phyloP scores from a whole-genome alignment of 2,888 invertebrate genomes.

The Schizotus pectinicornis region DNA sequence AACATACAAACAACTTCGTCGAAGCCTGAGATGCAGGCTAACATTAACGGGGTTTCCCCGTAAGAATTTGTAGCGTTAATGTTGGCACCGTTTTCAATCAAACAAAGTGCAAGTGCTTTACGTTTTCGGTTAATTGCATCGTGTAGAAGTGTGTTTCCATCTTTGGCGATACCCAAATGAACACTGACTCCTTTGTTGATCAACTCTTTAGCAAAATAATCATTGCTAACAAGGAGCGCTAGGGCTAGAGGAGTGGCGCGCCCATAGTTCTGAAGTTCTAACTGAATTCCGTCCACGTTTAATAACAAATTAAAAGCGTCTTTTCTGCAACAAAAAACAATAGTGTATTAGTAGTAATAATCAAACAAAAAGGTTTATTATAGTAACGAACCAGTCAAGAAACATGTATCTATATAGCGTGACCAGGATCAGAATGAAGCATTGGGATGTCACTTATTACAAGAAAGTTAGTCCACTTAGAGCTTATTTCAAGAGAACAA shows the following conservation, averaged over 20 bases:
- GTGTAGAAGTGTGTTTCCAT: background rate
- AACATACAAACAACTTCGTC: background rate
- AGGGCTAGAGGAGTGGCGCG: background rate
- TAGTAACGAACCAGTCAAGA: no score
- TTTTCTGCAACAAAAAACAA: background rate
- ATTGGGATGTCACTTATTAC: no score
- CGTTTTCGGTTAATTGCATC: background rate
- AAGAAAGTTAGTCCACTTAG: no score
- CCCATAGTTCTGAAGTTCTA: background rate
- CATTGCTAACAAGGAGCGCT: background rate
- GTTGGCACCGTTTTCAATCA: slow-evolving; percentile 6
- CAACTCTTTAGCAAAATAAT: no score
- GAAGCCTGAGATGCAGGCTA: background rate
- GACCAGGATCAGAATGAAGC: no score
- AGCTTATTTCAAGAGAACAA: no score
- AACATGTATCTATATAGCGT: no score
- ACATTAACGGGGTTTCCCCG: background rate
- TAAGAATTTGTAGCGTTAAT: background rate
- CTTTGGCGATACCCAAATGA: background rate
- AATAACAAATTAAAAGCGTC: slow-evolving; percentile 2
- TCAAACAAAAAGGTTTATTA: no score
- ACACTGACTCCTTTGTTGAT: background rate
- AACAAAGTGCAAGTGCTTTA: background rate
- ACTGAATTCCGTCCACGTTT: slow-evolving; percentile 1
- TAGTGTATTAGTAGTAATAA: no score